phyloP scores from a whole-genome alignment of 2,113 vertebrate species.

The Lanius collurio region DNA sequence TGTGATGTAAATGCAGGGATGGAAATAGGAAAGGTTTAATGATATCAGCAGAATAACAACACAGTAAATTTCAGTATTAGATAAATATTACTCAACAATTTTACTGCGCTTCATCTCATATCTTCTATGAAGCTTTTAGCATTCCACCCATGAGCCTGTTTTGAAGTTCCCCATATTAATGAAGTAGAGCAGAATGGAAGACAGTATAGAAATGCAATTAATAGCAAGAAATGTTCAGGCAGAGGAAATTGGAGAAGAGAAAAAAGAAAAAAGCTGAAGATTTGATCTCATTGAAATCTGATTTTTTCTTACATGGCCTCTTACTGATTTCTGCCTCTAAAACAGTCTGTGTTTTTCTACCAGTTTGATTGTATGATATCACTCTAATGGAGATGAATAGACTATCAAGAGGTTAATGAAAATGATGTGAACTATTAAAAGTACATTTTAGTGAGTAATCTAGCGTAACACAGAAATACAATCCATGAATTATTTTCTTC shows the following conservation, averaged over 20 bases:
- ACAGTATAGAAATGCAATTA: neutral
- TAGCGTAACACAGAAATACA: neutral
- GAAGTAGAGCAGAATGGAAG: neutral
- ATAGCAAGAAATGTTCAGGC: neutral
- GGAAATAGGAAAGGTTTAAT: neutral
- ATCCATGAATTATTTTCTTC: neutral
- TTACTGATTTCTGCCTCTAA: neutral
- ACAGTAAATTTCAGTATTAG: neutral
- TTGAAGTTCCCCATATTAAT: neutral
- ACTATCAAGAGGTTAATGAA: constrained; percentile 13
- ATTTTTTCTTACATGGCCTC: neutral
- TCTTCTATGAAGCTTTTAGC: neutral
- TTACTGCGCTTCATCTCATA: neutral
- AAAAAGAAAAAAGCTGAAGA: neutral
- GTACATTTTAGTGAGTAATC: neutral
- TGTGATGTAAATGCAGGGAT: neutral
- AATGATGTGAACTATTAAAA: neutral
- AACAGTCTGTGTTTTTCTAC: neutral
- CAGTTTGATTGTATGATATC: neutral
- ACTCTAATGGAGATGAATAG: neutral
- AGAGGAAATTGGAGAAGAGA: neutral
- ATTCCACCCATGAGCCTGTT: neutral
- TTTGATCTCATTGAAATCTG: neutral
- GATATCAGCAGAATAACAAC: neutral
- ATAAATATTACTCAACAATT: neutral